Conservation (phyloP, 1,140 invertebrate genomes). For the Microplitis mediator region DNA sequence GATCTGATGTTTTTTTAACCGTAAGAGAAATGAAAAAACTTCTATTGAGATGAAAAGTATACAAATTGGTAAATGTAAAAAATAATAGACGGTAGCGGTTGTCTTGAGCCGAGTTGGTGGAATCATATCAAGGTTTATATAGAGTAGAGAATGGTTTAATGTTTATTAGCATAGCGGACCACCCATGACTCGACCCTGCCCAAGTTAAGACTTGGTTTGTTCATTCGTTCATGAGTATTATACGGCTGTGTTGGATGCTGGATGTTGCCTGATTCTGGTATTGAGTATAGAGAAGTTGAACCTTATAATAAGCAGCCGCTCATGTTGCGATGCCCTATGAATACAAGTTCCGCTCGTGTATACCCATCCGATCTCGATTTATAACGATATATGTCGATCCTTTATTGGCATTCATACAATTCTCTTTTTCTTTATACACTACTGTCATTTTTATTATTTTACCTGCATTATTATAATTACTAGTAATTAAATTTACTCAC, state of each 20-base stretch:
- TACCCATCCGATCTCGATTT: constrained; percentile 60
- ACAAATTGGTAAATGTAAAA: not conserved
- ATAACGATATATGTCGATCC: constrained; percentile 57
- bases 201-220: constrained; percentile 48
- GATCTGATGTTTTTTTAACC: too few species aligned
- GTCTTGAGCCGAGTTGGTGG: not conserved
- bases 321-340: constrained; percentile 51
- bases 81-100: not conserved
- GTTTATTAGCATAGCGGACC: constrained; percentile 52
- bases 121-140: too few species aligned
- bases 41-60: not conserved
- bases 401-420: constrained; percentile 55
- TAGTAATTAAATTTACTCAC: too few species aligned
- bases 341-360: constrained; percentile 57
- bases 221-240: constrained; percentile 48
- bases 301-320: constrained; percentile 55
- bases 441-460: not conserved
- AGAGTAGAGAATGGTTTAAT: not conserved
- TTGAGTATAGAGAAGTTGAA: constrained; percentile 31
- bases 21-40: too few species aligned
- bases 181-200: constrained; percentile 58
- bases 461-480: not conserved
- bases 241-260: not conserved
- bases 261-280: not conserved
- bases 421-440: not conserved